Conservation (phyloP, 1,140 invertebrate species). For the Drosophila nikananu region DNA sequence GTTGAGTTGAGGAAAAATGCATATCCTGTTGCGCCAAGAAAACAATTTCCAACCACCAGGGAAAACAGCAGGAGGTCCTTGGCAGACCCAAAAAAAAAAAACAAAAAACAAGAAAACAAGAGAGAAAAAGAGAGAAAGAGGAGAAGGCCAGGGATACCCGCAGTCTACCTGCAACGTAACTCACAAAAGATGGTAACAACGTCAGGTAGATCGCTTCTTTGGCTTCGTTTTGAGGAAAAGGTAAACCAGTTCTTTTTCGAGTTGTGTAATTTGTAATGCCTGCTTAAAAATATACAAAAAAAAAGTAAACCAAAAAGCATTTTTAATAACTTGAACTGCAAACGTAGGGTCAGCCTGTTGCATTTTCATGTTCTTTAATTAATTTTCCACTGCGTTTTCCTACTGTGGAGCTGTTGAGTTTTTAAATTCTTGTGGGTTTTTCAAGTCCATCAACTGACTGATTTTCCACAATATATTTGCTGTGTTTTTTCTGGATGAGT, state of each 20-base stretch:
- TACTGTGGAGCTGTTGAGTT: too few species aligned
- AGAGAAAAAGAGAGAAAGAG: background rate
- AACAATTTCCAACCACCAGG: constrained; percentile 72
- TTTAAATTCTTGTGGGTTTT: background rate
- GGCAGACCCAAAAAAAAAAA: background rate
- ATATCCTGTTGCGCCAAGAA: constrained; percentile 77
- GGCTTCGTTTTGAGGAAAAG: constrained; percentile 42
- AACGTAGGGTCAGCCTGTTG: constrained; percentile 55
- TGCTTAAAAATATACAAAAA: constrained; percentile 44
- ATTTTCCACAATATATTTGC: constrained; percentile 51
- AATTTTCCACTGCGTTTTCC: constrained; percentile 57
- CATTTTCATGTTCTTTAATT: constrained; percentile 78
- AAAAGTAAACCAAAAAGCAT: constrained; percentile 27
- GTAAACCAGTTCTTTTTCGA: constrained; percentile 66
- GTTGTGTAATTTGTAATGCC: constrained; percentile 75
- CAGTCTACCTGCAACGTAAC: constrained; percentile 47
- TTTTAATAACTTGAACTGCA: constrained; percentile 59
- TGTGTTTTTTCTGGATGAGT: constrained; percentile 63
- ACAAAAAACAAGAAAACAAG: background rate
- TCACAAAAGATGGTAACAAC: constrained; percentile 48
- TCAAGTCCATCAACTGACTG: constrained; percentile 31
- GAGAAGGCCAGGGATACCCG: constrained; percentile 21
- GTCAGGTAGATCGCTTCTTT: constrained; percentile 55
- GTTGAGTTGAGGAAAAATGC: constrained; percentile 41
- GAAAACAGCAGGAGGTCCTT: constrained; percentile 65